Evolutionary conservation across 2,888 invertebrate genomes (phyloP).

Genomic region (Leptinotarsa peninsularis): DNA sequence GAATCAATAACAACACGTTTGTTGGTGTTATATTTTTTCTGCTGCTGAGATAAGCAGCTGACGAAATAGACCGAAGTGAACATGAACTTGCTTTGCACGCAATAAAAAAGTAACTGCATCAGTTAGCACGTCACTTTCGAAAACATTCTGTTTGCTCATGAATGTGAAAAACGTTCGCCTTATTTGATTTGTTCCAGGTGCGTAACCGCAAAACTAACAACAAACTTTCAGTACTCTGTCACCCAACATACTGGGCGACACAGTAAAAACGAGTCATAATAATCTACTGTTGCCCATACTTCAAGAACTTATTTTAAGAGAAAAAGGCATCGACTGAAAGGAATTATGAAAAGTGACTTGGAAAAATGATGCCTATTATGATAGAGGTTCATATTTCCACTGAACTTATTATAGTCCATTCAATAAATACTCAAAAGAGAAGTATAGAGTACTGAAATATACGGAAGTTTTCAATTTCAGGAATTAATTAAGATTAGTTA

Average conservation of each 20-base stretch:
- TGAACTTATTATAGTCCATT: neutral
- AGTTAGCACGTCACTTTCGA: neutral
- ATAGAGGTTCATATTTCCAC: too few relatives aligned
- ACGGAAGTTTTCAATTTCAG: neutral
- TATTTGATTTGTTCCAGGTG: constrained; percentile 11
- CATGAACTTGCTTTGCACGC: constrained; percentile 2
- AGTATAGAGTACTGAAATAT: neutral
- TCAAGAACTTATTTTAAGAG: too few relatives aligned
- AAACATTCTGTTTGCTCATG: neutral
- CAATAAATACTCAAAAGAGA: neutral
- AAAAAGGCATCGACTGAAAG: too few relatives aligned
- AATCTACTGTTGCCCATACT: too few relatives aligned
- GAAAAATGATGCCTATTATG: too few relatives aligned
- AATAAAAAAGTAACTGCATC: neutral
- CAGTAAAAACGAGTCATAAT: too few relatives aligned
- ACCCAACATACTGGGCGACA: too few relatives aligned
- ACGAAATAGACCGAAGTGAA: constrained; percentile 7
- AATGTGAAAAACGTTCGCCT: constrained; percentile 5
- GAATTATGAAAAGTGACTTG: too few relatives aligned
- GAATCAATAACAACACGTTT: neutral
- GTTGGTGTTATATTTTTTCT: neutral
- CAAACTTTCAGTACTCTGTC: neutral
- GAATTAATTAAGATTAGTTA: neutral
- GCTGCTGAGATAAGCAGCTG: neutral
- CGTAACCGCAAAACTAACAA: neutral